Evolutionary conservation across 2,113 vertebrate genomes (phyloP).

Genomic region (Callopanchax toddi): DNA sequence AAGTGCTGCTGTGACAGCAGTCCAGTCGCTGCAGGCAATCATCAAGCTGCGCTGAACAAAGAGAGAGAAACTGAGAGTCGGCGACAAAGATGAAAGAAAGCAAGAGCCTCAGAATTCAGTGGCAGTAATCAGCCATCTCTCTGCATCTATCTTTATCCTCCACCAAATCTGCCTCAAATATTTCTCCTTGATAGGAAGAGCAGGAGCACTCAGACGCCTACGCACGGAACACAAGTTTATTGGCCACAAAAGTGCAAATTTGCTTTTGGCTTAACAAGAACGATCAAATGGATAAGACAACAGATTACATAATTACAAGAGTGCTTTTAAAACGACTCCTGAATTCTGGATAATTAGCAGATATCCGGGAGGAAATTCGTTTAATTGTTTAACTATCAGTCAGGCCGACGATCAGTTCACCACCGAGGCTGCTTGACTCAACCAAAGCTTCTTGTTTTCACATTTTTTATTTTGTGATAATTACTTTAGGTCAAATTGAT

Average conservation of each 20-base stretch:
- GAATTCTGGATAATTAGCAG: slow-evolving; percentile 8
- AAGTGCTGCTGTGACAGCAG: slow-evolving; percentile 25
- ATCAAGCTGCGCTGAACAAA: slow-evolving; percentile 45
- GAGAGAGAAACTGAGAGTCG: slow-evolving; percentile 40
- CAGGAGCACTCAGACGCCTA: neutral
- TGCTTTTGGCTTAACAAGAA: slow-evolving; percentile 20
- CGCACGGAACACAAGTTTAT: slow-evolving; percentile 19
- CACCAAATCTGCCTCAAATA: slow-evolving; percentile 54
- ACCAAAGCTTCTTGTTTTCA: no score
- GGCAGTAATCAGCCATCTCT: slow-evolving; percentile 59
- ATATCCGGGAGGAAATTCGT: slow-evolving; percentile 15
- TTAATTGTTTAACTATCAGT: slow-evolving; percentile 1
- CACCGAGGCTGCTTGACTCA: no score
- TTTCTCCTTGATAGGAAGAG: slow-evolving; percentile 43
- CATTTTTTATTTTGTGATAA: no score
- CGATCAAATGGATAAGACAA: slow-evolving; percentile 35
- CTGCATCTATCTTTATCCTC: slow-evolving; percentile 64
- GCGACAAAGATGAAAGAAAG: slow-evolving; percentile 65
- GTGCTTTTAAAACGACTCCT: neutral
- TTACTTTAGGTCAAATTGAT: no score
- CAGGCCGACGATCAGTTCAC: no score
- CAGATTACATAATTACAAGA: slow-evolving; percentile 24
- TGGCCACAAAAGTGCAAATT: slow-evolving; percentile 46
- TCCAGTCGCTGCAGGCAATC: slow-evolving; percentile 51
- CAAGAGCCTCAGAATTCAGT: slow-evolving; percentile 59